phyloP scores from a whole-genome alignment of 1,140 invertebrate species.

The Hestina assimilis region DNA sequence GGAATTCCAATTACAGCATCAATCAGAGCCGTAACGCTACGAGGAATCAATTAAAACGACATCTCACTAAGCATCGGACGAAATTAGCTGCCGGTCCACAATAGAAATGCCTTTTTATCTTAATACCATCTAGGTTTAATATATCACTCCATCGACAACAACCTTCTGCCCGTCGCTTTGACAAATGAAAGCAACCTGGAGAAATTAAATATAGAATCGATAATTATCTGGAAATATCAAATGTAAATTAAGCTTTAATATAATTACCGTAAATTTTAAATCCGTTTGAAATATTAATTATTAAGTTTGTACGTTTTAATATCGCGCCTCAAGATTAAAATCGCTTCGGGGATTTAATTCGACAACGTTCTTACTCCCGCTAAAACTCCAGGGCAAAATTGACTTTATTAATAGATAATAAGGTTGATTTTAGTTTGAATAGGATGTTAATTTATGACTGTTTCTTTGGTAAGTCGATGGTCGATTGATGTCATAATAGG shows the following conservation, averaged over 20 bases:
- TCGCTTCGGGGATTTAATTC: constrained; percentile 11
- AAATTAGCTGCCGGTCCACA: constrained; percentile 11
- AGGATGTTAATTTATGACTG: background rate
- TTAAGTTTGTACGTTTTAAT: constrained; percentile 27
- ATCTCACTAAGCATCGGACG: constrained; percentile 12
- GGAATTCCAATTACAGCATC: constrained; percentile 19
- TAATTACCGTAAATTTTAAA: constrained; percentile 4
- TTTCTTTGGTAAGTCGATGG: constrained; percentile 17
- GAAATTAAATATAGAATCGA: constrained; percentile 46
- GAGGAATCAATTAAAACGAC: constrained; percentile 24
- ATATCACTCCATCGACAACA: constrained; percentile 44
- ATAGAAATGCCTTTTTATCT: constrained; percentile 34
- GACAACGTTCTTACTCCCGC: constrained; percentile 3
- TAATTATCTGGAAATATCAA: constrained; percentile 35
- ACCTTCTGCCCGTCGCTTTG: constrained; percentile 39
- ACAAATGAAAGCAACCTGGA: constrained; percentile 46
- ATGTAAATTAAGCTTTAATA: constrained; percentile 22
- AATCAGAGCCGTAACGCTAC: constrained; percentile 4
- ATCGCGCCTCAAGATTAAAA: constrained; percentile 30
- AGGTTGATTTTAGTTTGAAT: constrained; percentile 11
- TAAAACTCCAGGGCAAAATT: background rate
- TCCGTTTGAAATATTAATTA: background rate
- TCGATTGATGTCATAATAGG: constrained; percentile 42
- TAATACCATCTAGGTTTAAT: constrained; percentile 46
- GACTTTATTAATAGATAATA: background rate